Conservation (phyloP, 2,113 vertebrate genomes). For the Crypturellus undulatus region DNA sequence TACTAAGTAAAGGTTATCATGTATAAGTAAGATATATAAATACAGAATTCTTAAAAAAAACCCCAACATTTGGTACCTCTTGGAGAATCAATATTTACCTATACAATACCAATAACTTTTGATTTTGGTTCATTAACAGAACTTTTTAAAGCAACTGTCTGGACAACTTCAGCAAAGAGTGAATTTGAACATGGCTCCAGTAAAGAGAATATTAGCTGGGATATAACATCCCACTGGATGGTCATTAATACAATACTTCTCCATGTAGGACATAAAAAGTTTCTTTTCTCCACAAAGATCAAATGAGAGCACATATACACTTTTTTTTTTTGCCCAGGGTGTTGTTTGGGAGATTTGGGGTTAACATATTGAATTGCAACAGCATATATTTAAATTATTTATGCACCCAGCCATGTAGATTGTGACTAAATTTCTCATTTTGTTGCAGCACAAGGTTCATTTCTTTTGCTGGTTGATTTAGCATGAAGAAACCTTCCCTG, state of each 20-base stretch:
- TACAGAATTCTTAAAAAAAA: background rate
- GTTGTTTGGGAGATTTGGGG: background rate
- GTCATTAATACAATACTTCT: background rate
- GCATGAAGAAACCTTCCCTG: background rate
- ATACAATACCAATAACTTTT: background rate
- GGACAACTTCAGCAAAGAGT: background rate
- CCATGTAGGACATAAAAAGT: background rate
- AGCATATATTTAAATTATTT: constrained; percentile 25
- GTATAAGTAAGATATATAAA: background rate
- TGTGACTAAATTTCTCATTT: constrained; percentile 21
- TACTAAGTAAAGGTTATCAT: background rate
- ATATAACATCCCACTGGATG: background rate
- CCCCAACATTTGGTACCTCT: background rate
- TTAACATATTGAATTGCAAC: constrained; percentile 10
- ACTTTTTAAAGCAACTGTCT: background rate
- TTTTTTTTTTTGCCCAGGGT: background rate
- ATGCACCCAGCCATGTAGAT: background rate
- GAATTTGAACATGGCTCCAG: background rate
- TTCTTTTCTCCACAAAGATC: background rate
- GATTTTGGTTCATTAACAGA: background rate
- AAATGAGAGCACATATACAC: background rate
- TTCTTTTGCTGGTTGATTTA: constrained; percentile 36
- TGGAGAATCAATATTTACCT: background rate
- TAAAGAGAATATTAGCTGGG: background rate
- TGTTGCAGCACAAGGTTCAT: background rate